These are phyloP conservation scores for Rhagoletis zephyria DNA, from an alignment of 1,140 invertebrate genomes.

Conservation along the genomic window DNA sequence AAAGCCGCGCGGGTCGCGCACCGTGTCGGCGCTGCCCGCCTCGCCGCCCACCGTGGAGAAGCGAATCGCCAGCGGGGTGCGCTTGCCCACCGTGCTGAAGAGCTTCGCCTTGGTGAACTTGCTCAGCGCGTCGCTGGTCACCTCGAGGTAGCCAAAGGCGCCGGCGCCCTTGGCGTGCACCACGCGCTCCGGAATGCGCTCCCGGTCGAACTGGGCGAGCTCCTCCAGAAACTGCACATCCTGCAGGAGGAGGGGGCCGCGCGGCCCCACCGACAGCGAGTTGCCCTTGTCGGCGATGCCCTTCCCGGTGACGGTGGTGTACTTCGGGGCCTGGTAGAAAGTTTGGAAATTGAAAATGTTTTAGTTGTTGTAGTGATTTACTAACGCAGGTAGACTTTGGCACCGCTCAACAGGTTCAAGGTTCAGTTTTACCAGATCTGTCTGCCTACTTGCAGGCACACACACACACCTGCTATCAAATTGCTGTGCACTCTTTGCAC, in stretches of 20 bases:
- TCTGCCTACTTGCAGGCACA: too few relatives aligned
- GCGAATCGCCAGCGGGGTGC: conserved; percentile 78
- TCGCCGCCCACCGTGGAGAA: conserved; percentile 84
- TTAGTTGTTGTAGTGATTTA: too few relatives aligned
- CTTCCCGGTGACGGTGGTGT: too few relatives aligned
- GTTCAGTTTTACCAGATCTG: too few relatives aligned
- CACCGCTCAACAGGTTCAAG: too few relatives aligned
- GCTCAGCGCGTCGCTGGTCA: conserved; percentile 92
- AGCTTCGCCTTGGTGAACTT: conserved; percentile 90
- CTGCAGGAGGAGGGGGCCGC: conserved; percentile 91
- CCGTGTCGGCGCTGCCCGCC: conserved; percentile 91
- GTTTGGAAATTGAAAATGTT: too few relatives aligned
- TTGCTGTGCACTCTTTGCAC: too few relatives aligned
- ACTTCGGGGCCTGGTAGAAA: too few relatives aligned
- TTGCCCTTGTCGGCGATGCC: conserved; percentile 87
- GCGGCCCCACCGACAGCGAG: conserved; percentile 86
- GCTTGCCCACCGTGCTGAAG: conserved; percentile 89
- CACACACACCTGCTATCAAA: too few relatives aligned
- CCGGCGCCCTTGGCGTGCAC: conserved; percentile 98
- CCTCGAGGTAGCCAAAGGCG: conserved; percentile 97
- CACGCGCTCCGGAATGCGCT: conserved; percentile 96
- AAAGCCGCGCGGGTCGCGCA: conserved; percentile 93
- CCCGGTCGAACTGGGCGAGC: conserved; percentile 93
- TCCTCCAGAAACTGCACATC: conserved; percentile 93
- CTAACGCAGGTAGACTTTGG: too few relatives aligned